Conservation (phyloP, 2,797 vertebrate species). For the Eptatretus atami region DNA sequence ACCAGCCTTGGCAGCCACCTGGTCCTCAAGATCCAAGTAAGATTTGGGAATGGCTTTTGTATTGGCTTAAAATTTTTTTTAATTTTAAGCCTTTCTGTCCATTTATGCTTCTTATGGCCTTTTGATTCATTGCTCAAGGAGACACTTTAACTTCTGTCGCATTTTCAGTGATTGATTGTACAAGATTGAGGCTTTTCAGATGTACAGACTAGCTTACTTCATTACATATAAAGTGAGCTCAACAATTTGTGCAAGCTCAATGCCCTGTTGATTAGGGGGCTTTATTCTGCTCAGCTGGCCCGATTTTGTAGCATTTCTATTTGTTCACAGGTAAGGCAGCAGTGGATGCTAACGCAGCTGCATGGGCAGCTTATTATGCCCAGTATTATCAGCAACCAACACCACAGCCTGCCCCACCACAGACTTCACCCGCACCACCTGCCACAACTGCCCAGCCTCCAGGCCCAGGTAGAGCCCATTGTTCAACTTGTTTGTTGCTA, state of each 20-base stretch:
- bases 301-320: background rate
- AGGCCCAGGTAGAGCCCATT: constrained; percentile 43
- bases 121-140: background rate
- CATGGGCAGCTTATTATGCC: constrained; percentile 95
- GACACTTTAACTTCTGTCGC: background rate
- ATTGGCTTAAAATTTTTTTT: no score
- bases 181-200: background rate
- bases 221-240: background rate
- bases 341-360: constrained; percentile 81
- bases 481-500: constrained; percentile 4
- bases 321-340: constrained; percentile 51
- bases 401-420: constrained; percentile 64
- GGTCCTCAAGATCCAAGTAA: constrained; percentile 85
- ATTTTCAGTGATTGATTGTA: background rate
- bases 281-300: background rate
- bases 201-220: background rate
- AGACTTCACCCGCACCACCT: constrained; percentile 37
- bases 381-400: constrained; percentile 90
- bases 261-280: no score
- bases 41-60: constrained; percentile 10
- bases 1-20: constrained; percentile 80
- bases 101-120: no score
- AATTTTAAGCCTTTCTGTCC: background rate
- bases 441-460: constrained; percentile 59
- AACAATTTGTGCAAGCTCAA: no score